Evolutionary conservation across 2,113 vertebrate genomes (phyloP).

Genomic region (Cryptotis parvus): DNA sequence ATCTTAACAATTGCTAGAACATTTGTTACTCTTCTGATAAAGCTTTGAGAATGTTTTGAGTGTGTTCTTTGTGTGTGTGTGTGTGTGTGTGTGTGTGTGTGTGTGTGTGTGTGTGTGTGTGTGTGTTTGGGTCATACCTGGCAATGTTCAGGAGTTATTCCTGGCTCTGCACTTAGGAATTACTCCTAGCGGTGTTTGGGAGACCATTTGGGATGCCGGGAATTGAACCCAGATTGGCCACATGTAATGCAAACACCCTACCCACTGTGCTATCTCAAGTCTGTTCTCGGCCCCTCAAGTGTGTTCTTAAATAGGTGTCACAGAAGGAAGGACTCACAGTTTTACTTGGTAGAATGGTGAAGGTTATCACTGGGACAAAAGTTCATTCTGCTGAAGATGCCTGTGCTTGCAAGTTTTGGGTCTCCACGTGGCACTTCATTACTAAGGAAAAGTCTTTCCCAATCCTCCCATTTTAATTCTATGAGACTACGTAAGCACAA

Average conservation of each 20-base stretch:
- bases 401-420: too few relatives aligned
- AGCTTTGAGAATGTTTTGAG: neutral
- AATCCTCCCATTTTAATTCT: neutral
- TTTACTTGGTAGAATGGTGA: slow-evolving; percentile 30
- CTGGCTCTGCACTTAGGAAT: too few relatives aligned
- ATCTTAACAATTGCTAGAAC: slow-evolving; percentile 13
- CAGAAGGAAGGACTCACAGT: slow-evolving; percentile 36
- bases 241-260: too few relatives aligned
- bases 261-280: too few relatives aligned
- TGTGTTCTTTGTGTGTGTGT: neutral
- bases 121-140: too few relatives aligned
- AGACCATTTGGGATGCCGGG: too few relatives aligned
- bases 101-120: too few relatives aligned
- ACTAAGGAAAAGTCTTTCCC: neutral
- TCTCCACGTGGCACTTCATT: neutral
- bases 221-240: too few relatives aligned
- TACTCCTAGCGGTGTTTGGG: too few relatives aligned
- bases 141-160: too few relatives aligned
- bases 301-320: neutral
- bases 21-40: slow-evolving; percentile 9
- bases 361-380: neutral
- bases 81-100: too few relatives aligned
- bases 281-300: neutral
- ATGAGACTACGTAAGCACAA: neutral
- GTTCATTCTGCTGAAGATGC: too few relatives aligned